Base-by-base conservation (phyloP, 2,797 vertebrate genomes). In the Ptychobarbus kaznakovi region DNA sequence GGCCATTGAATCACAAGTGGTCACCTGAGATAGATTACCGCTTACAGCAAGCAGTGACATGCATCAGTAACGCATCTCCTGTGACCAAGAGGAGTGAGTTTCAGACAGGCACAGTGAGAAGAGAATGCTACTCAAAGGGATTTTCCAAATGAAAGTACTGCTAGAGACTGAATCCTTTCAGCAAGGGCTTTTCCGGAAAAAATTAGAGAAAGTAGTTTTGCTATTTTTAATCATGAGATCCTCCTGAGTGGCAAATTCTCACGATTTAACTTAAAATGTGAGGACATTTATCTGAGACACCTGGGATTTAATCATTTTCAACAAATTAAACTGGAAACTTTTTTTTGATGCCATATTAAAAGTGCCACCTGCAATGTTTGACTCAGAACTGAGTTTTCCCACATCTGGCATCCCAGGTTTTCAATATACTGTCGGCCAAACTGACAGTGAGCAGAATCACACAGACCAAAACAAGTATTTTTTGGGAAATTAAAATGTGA, bases 81-180 rank as follows among this genome's bases (percentile, higher is more conserved):
- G 65, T 38, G 32, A 81, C 7, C 6, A 69, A 32, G 32, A 76
- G 32, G 32, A 38, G 32, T 74, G 72, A 51, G 32, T 51, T 49
- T 74, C 44, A 74, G 49, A 51, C 25, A 32, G 73, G 16, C 46
- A 75, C 46, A 12, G 46, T 75, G 73, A 51, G 28, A 75, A 75
- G 46, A 53, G 2, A 75, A 20, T 49, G 4, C 16, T 75, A 53
- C 28, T 75, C 16, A 18, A 75, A 75, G 46, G 28, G 46, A 20
- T 8, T 7, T 49, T 74, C 46, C 72, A 51, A 51, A 32, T 74
- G 4, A 73, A 73, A 46, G 69, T 46, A 42, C 61, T 65, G 61
- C 11, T 4, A 73, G 42, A n/a, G 20, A 32, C 25, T 28, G 15
- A 51, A 32, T 32, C 7, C 44, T 9, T 49, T 74, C 8, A 32